Evolutionary conservation across 2,888 invertebrate species (phyloP).

Genomic region (Dioctria linearis): DNA sequence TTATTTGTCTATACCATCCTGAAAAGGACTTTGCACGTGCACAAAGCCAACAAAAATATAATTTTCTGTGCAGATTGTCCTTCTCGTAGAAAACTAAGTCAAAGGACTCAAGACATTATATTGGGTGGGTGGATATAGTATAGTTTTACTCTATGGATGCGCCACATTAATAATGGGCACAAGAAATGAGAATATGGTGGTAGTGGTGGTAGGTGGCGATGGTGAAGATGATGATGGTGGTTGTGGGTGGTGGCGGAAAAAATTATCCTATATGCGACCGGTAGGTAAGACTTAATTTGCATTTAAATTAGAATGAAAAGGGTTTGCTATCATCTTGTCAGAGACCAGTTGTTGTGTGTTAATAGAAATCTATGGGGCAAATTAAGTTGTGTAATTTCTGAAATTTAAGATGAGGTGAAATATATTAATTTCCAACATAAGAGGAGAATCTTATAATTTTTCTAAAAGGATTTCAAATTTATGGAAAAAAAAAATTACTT

Average conservation of each 20-base stretch:
- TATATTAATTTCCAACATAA: too few relatives aligned
- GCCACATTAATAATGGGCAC: not conserved
- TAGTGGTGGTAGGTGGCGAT: too few relatives aligned
- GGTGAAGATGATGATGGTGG: too few relatives aligned
- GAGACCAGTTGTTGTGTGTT: not conserved
- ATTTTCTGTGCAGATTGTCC: not conserved
- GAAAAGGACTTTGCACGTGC: not conserved
- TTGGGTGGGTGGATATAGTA: not conserved
- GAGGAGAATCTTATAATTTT: too few relatives aligned
- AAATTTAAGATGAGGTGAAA: too few relatives aligned
- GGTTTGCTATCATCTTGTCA: conserved; percentile 9
- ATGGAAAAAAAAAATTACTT: too few relatives aligned
- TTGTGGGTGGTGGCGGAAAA: not conserved
- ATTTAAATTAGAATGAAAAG: conserved; percentile 41
- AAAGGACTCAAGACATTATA: not conserved
- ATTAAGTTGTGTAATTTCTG: too few relatives aligned
- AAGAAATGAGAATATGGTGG: not conserved
- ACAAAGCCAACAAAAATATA: not conserved
- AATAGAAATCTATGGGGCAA: not conserved
- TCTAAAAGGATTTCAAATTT: too few relatives aligned
- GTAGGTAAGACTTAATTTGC: conserved; percentile 25
- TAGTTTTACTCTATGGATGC: not conserved
- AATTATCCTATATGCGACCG: conserved; percentile 15
- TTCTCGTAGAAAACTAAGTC: not conserved
- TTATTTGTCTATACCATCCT: not conserved